Conservation (phyloP, 37 sponge, comb jelly and placozoan species). For the Spongilla lacustris region DNA sequence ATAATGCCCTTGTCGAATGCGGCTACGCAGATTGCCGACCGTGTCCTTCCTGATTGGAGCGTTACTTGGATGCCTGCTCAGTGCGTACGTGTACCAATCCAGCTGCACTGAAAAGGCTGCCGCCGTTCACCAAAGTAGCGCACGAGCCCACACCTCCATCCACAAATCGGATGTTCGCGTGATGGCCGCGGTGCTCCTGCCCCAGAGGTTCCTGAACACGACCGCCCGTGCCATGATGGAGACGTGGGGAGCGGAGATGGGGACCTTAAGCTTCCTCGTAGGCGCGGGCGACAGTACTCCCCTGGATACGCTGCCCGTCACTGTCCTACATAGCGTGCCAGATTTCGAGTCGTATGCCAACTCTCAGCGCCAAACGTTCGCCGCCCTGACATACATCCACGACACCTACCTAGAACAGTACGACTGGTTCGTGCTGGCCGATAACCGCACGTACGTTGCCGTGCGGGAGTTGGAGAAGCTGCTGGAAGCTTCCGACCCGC, state of each 20-base stretch:
- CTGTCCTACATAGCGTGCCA: slow-evolving; percentile 18
- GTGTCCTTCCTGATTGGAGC: background rate
- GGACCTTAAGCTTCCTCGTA: slow-evolving; percentile 48
- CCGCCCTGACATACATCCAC: slow-evolving; percentile 61
- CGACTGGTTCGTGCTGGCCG: slow-evolving; percentile 79
- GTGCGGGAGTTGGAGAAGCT: slow-evolving; percentile 19
- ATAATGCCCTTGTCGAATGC: background rate
- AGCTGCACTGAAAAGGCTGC: background rate
- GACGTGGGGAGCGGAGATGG: slow-evolving; percentile 67
- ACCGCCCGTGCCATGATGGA: slow-evolving; percentile 61
- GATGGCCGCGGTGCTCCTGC: background rate
- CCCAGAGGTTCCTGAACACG: slow-evolving; percentile 31
- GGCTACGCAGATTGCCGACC: background rate
- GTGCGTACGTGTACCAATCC: background rate
- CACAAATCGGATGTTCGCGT: background rate
- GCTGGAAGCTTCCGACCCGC: slow-evolving; percentile 35
- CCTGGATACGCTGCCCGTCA: slow-evolving; percentile 46
- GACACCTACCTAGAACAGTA: slow-evolving; percentile 53
- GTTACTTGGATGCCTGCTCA: background rate
- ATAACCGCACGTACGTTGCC: slow-evolving; percentile 47
- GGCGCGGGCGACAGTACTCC: slow-evolving; percentile 36
- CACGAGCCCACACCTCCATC: background rate
- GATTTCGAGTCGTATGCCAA: background rate
- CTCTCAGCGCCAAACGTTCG: slow-evolving; percentile 14
- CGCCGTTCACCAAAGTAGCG: background rate